These are phyloP conservation scores for Platalea minor DNA, from an alignment of 2,797 vertebrate genomes.

Conservation along the genomic window DNA sequence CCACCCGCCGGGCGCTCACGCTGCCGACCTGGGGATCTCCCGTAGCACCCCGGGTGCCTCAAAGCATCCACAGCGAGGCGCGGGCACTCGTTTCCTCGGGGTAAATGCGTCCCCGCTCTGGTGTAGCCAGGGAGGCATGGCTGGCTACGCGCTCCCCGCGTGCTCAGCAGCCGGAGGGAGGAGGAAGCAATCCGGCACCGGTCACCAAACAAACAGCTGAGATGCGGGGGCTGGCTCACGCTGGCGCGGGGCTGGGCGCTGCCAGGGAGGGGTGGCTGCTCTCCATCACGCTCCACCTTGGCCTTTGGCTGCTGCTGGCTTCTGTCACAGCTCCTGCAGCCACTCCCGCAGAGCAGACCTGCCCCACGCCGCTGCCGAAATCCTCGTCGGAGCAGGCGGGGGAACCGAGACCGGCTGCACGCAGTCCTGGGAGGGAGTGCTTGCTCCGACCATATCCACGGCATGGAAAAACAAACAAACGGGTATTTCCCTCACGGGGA, in stretches of 20 bases:
- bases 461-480: background rate
- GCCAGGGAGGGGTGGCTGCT: background rate
- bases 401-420: rapidly evolving
- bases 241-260: background rate
- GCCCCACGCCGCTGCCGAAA: rapidly evolving
- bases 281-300: background rate
- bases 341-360: background rate
- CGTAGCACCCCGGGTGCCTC: rapidly evolving
- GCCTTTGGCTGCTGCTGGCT: background rate
- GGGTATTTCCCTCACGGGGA: rapidly evolving
- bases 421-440: rapidly evolving
- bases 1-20: rapidly evolving
- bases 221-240: background rate
- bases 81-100: rapidly evolving
- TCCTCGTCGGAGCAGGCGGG: background rate
- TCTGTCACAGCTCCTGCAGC: background rate
- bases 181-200: background rate
- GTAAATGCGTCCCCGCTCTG: rapidly evolving
- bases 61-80: background rate
- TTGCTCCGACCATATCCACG: background rate
- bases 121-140: background rate
- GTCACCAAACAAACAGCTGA: background rate
- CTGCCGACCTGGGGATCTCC: background rate
- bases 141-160: rapidly evolving
- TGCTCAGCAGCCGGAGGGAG: background rate